Evolutionary conservation across 1,140 invertebrate genomes (phyloP).

Genomic region (Solenopsis fugax): DNA sequence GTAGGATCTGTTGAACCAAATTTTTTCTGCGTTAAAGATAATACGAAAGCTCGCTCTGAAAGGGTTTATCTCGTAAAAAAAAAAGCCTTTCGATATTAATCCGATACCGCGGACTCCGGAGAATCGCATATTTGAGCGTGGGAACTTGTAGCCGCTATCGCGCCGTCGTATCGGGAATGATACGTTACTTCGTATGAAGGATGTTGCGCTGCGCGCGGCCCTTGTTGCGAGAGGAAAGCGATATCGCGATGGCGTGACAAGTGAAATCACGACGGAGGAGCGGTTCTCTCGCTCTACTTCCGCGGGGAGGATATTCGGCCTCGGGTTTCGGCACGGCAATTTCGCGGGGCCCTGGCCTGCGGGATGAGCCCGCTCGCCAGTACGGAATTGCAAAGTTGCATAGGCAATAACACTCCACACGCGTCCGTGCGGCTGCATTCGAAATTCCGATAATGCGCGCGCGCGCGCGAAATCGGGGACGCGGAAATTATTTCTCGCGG

Average conservation of each 20-base stretch:
- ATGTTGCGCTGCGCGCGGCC: neutral
- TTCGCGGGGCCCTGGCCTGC: slow-evolving; percentile 32
- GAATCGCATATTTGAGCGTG: slow-evolving; percentile 20
- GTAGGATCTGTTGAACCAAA: neutral
- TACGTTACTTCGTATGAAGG: slow-evolving; percentile 42
- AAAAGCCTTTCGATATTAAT: neutral
- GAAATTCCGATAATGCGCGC: slow-evolving; percentile 28
- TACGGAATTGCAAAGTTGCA: slow-evolving; percentile 24
- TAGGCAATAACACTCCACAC: slow-evolving; percentile 21
- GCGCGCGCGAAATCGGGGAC: slow-evolving; percentile 30
- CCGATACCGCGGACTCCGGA: neutral
- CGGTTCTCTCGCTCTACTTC: slow-evolving; percentile 44
- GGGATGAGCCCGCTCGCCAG: neutral
- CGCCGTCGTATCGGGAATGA: slow-evolving; percentile 31
- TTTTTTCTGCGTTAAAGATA: neutral
- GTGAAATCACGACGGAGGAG: slow-evolving; percentile 69
- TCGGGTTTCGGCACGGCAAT: slow-evolving; percentile 65
- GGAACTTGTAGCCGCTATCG: slow-evolving; percentile 45
- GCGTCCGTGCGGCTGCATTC: slow-evolving; percentile 35
- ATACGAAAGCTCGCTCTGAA: neutral
- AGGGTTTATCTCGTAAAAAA: neutral
- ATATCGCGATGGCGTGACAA: slow-evolving; percentile 71
- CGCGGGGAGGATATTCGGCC: neutral
- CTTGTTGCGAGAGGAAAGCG: slow-evolving; percentile 38
- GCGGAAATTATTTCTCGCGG: slow-evolving; percentile 23